Percentiles rank a stretch among this genome's conserved stretches.
Conservation (phyloP, 2,888 invertebrate species). For the Enchytraeus crypticus region DNA sequence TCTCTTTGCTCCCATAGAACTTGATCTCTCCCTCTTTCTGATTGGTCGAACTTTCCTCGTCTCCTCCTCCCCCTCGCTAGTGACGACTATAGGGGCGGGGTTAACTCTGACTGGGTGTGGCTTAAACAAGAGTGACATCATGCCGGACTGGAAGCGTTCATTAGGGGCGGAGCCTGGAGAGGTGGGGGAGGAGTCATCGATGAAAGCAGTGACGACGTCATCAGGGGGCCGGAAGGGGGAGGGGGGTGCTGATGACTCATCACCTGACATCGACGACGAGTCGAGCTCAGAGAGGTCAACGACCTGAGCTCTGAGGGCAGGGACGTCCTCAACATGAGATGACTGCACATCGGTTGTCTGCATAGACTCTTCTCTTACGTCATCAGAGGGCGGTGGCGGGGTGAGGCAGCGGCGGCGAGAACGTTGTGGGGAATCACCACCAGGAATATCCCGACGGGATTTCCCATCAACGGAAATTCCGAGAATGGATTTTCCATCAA, state of each 20-base stretch:
- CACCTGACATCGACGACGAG: background rate
- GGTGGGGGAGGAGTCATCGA: background rate
- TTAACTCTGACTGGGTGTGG: too few species aligned
- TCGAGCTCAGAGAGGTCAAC: background rate
- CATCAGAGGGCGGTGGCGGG: background rate
- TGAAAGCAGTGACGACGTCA: background rate
- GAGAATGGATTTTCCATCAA: too few species aligned
- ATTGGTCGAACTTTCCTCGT: background rate
- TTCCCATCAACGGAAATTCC: too few species aligned
- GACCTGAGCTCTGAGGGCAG: background rate
- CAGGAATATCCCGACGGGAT: background rate
- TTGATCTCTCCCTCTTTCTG: slow-evolving; percentile 30
- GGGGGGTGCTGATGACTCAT: background rate
- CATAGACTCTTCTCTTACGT: background rate
- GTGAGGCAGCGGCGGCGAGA: background rate
- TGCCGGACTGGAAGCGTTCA: background rate
- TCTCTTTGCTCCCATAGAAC: slow-evolving; percentile 32
- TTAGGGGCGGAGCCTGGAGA: background rate
- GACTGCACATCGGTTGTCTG: background rate
- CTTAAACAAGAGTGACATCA: background rate
- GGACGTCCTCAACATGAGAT: background rate
- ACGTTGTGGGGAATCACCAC: background rate
- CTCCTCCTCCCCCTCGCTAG: too few species aligned
- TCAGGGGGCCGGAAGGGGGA: background rate
- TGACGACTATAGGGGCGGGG: too few species aligned